Conservation (phyloP, 2,888 invertebrate species). For the Drosophila silvestris region DNA sequence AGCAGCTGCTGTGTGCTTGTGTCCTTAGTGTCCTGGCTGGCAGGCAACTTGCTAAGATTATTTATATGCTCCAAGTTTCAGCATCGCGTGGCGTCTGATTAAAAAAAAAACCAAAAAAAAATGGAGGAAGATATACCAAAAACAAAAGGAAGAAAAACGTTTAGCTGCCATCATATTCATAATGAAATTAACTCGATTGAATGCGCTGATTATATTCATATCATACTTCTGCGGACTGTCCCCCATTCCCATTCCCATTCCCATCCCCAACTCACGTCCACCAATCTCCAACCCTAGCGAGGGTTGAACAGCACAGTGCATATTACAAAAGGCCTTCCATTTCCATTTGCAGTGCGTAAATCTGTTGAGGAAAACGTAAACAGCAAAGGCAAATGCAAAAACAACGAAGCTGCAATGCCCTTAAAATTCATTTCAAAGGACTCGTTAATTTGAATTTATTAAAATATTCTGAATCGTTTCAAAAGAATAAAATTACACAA, state of each 20-base stretch:
- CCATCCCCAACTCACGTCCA: background rate
- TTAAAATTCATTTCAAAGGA: background rate
- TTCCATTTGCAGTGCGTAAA: constrained; percentile 51
- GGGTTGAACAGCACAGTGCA: constrained; percentile 10
- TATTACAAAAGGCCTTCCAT: constrained; percentile 28
- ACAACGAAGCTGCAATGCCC: constrained; percentile 18
- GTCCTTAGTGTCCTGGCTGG: constrained; percentile 47
- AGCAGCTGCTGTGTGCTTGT: constrained; percentile 63
- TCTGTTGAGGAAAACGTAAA: constrained; percentile 23
- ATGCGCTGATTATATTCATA: constrained; percentile 81
- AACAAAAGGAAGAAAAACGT: constrained; percentile 42
- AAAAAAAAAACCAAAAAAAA: constrained; percentile 26
- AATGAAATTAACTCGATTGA: constrained; percentile 80
- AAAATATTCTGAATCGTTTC: background rate
- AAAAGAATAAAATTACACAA: background rate
- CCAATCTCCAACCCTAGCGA: background rate
- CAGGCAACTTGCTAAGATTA: constrained; percentile 71
- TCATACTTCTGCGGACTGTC: constrained; percentile 60
- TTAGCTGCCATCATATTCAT: constrained; percentile 71
- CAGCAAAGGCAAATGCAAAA: background rate
- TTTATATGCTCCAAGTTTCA: constrained; percentile 66
- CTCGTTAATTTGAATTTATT: background rate
- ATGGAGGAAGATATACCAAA: background rate
- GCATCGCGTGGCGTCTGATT: constrained; percentile 48
- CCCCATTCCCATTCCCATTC: background rate